Evolutionary conservation across 2,113 vertebrate species (phyloP).

Genomic region (Ptyas mucosa): DNA sequence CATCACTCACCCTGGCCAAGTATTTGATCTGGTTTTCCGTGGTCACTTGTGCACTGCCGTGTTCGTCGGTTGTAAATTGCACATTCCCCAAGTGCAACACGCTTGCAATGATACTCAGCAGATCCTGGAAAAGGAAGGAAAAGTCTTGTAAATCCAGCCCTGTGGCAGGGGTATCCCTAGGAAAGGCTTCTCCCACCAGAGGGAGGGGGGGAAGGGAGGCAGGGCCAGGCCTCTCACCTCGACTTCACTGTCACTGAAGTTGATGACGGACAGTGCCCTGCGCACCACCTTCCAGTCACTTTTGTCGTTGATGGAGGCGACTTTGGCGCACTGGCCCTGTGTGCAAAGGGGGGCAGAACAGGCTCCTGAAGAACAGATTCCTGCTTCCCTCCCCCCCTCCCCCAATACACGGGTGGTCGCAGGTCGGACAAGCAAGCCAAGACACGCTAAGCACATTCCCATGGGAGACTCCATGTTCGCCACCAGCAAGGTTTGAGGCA

Average conservation of each 20-base stretch:
- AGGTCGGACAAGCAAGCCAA: background rate
- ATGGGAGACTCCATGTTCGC: background rate
- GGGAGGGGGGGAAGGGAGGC: background rate
- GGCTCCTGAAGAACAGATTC: background rate
- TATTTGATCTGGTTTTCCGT: constrained; percentile 95
- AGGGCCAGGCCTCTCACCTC: constrained; percentile 76
- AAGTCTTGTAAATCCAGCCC: background rate
- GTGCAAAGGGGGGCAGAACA: background rate
- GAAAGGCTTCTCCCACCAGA: background rate
- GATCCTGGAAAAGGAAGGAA: constrained; percentile 70
- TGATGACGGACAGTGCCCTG: constrained; percentile 85
- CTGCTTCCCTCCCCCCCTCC: background rate
- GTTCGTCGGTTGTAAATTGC: constrained; percentile 86
- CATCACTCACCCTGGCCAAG: constrained; percentile 82
- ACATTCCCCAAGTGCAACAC: constrained; percentile 94
- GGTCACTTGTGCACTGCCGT: constrained; percentile 84
- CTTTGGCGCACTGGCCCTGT: constrained; percentile 95
- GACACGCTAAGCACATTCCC: background rate
- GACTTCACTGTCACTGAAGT: constrained; percentile 87
- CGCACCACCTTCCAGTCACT: constrained; percentile 92
- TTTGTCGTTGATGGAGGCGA: constrained; percentile 97
- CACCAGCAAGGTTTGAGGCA: background rate
- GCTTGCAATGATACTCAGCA: constrained; percentile 91
- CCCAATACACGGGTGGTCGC: background rate
- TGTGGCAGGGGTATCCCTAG: background rate